A percentile compares a stretch with the other conserved stretches of the same genome.
phyloP scores from a whole-genome alignment of 2,797 vertebrate genomes.

The Florisuga fusca region DNA sequence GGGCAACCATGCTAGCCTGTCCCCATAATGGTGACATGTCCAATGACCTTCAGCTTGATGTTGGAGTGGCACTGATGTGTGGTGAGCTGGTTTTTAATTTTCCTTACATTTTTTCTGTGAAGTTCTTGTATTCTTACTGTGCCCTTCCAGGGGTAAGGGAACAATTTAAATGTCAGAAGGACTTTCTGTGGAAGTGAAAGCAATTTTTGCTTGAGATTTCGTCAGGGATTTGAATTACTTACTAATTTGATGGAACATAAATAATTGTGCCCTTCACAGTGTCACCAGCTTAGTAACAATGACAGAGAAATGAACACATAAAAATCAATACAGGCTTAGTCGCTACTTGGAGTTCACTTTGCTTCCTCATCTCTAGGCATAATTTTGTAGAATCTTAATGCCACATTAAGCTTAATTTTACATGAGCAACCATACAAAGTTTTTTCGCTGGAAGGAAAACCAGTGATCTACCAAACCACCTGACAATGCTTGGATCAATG shows the following conservation, averaged over 20 bases:
- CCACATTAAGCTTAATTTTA: slow-evolving; percentile 57
- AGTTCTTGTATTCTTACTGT: background rate
- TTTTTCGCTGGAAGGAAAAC: background rate
- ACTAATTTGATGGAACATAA: slow-evolving; percentile 77
- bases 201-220: slow-evolving; percentile 61
- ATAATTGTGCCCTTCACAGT: slow-evolving; percentile 75
- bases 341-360: slow-evolving; percentile 51
- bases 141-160: slow-evolving; percentile 19
- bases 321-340: slow-evolving; percentile 69
- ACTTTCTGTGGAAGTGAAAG: slow-evolving; percentile 29
- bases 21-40: background rate
- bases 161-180: slow-evolving; percentile 32
- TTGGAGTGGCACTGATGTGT: background rate
- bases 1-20: background rate
- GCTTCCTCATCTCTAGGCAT: slow-evolving; percentile 57
- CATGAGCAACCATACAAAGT: slow-evolving; percentile 2
- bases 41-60: background rate
- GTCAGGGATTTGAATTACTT: slow-evolving; percentile 66
- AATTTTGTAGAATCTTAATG: slow-evolving; percentile 61
- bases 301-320: slow-evolving; percentile 46
- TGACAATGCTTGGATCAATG: background rate
- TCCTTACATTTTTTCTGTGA: background rate
- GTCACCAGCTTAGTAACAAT: slow-evolving; percentile 63
- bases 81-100: background rate
- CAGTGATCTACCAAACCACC: background rate